Evolutionary conservation across 37 sponge, comb jelly and placozoan species (phyloP).

Genomic region (Chondrosia reniformis): DNA sequence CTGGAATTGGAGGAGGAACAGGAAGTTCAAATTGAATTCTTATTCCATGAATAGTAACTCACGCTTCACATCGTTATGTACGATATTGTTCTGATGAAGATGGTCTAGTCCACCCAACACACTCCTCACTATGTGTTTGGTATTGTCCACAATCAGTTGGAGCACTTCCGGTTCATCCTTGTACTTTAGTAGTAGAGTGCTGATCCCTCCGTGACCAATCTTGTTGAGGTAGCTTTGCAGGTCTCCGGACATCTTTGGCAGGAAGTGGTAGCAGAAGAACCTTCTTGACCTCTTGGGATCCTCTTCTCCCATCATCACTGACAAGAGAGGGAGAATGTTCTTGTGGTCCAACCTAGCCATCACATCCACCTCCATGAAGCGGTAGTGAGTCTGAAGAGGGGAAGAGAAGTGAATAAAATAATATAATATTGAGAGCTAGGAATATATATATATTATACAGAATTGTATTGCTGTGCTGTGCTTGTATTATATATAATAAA

Average conservation of each 20-base stretch:
- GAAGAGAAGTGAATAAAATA: too few species aligned
- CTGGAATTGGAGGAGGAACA: too few species aligned
- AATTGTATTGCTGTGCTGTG: too few species aligned
- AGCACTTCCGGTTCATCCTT: constrained; percentile 6
- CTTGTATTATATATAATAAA: too few species aligned
- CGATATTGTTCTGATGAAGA: constrained; percentile 17
- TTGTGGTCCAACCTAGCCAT: constrained; percentile 20
- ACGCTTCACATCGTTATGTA: constrained; percentile 47
- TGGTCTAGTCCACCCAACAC: constrained; percentile 17
- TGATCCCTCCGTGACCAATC: constrained; percentile 13
- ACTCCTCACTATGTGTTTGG: constrained; percentile 23
- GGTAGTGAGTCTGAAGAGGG: constrained; percentile 44
- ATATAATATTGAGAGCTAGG: too few species aligned
- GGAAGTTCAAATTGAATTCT: too few species aligned
- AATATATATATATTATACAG: too few species aligned
- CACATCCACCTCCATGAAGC: constrained; percentile 28
- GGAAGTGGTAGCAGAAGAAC: constrained; percentile 42
- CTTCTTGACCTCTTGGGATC: constrained; percentile 20
- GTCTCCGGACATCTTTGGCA: constrained; percentile 38
- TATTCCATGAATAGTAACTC: too few species aligned
- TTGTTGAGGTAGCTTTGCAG: constrained; percentile 6
- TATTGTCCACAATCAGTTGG: constrained; percentile 17
- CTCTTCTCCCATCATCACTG: constrained; percentile 45
- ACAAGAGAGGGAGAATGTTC: constrained; percentile 37
- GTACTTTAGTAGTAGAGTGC: constrained; percentile 9